Evolutionary conservation across 2,888 invertebrate species (phyloP).

Genomic region (Heliconius ismenius): DNA sequence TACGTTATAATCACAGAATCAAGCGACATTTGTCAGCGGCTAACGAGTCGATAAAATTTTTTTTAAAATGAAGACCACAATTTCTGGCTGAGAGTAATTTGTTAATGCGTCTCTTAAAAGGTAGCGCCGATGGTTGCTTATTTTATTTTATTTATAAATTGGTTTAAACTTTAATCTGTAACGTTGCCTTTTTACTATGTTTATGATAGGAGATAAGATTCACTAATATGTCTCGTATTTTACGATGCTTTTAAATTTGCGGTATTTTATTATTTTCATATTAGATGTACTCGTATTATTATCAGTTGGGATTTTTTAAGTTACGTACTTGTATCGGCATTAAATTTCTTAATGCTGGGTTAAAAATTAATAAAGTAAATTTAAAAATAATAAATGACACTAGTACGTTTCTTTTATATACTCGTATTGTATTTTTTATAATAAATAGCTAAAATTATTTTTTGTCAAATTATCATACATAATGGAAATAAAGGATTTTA

Average conservation of each 20-base stretch:
- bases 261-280: slow-evolving; percentile 2
- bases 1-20: slow-evolving; percentile 72
- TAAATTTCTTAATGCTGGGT: neutral
- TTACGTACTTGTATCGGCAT: neutral
- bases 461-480: no score
- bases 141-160: slow-evolving; percentile 58
- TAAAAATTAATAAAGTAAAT: neutral
- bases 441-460: neutral
- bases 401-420: no score
- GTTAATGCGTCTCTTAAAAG: slow-evolving; percentile 59
- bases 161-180: slow-evolving; percentile 64
- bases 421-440: slow-evolving; percentile 40
- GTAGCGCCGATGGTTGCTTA: slow-evolving; percentile 61
- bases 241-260: slow-evolving; percentile 19
- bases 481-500: no score
- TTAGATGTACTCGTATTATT: neutral
- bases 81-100: slow-evolving; percentile 68
- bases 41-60: slow-evolving; percentile 71
- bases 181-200: slow-evolving; percentile 65
- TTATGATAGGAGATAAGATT: slow-evolving; percentile 64
- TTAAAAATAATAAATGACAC: neutral
- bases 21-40: slow-evolving; percentile 68
- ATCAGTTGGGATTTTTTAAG: neutral
- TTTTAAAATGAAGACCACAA: slow-evolving; percentile 67
- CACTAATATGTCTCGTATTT: slow-evolving; percentile 57